Conservation (phyloP, 1,140 invertebrate genomes). For the Lucilia cuprina region DNA sequence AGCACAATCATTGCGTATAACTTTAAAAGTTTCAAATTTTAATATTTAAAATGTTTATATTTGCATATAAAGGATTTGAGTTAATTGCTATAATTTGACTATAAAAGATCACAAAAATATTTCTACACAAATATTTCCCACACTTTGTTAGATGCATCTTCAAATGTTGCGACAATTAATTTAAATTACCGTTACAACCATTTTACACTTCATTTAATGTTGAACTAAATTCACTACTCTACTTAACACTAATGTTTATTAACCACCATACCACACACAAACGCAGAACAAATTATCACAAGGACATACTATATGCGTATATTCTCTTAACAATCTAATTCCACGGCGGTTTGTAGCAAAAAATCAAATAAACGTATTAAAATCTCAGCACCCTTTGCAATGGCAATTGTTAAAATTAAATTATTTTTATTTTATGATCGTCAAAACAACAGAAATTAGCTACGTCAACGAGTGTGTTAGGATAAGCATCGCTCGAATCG, state of each 20-base stretch:
- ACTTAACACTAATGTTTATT: neutral
- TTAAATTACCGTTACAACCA: constrained; percentile 10
- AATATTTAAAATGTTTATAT: neutral
- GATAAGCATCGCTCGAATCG: constrained; percentile 16
- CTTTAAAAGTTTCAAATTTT: too few species aligned
- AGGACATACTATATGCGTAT: neutral
- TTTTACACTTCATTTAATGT: neutral
- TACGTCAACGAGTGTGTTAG: constrained; percentile 12
- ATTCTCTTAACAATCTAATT: neutral
- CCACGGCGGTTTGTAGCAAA: neutral
- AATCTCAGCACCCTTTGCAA: neutral
- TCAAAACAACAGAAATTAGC: constrained; percentile 30
- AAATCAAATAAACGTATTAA: neutral
- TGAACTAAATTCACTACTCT: neutral
- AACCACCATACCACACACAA: neutral
- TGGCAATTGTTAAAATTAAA: constrained; percentile 22
- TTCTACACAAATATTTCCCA: neutral
- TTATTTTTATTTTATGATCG: constrained; percentile 22
- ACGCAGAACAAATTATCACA: too few species aligned
- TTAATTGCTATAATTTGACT: neutral
- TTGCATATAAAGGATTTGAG: neutral
- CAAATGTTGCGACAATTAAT: neutral
- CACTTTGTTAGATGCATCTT: neutral
- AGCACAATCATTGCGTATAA: too few species aligned
- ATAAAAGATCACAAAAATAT: too few species aligned